Evolutionary conservation across 2,888 invertebrate species (phyloP), one percentile per base, ranked within the genome.

Genomic region (Drosophila antonietae): DNA sequence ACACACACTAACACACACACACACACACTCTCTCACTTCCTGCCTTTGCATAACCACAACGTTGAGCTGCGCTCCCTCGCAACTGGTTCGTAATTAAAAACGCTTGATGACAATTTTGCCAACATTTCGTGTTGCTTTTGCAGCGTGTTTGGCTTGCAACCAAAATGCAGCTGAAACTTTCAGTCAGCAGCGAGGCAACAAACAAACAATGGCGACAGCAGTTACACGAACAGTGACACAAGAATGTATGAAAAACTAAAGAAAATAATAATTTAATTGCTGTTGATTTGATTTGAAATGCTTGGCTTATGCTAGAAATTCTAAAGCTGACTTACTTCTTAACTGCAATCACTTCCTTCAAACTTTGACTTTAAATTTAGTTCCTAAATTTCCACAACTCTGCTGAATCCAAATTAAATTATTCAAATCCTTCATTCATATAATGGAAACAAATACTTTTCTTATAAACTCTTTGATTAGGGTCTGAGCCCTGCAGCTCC

Each of bases 81-180:
- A 56, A 64, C 68, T 69, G 60, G 71, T 49, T 69, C 81, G 84
- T 84, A 84, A 84, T 84, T 84, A 84, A 84, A 84, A 84, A 84
- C 83, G 88, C 84, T 84, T 88, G 88, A 88, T 84, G 88, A 84
- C 88, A 84, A 88, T 84, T 84, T 88, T 76, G 74, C 74, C 78
- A 82, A 71, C 78, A 77, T 67, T 75, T 73, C 61, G 31, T 63
- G 66, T 60, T 23, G 72, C 73, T 56, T 63, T 52, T 41, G 67
- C 81, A 70, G 66, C 82, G 57, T 75, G 31, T 74, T 72, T 71
- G 67, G 73, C 62, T 63, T 60, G 67, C 68, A 73, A 68, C 70
- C 59, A 63, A 75, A 78, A 75, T 81, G 81, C 84, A 77, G 62
- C 65, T 70, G 58, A 69, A 83, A 71, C 83, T 81, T 70, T 52